phyloP scores from a whole-genome alignment of 1,140 invertebrate genomes.

The Dendroctonus valens region DNA sequence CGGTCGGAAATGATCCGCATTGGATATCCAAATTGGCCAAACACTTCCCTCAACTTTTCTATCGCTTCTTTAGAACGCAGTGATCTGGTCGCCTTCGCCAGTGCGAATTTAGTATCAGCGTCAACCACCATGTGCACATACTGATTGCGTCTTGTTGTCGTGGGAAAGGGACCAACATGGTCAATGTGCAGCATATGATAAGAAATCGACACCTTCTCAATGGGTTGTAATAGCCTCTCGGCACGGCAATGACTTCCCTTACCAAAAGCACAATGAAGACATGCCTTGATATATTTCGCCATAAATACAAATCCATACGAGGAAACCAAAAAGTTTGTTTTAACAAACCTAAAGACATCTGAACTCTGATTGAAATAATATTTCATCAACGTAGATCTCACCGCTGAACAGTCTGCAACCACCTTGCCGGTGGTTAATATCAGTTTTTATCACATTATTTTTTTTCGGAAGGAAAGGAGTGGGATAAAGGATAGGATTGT shows the following conservation, averaged over 20 bases:
- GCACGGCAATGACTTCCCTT: conserved; percentile 6
- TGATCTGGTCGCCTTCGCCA: conserved; percentile 12
- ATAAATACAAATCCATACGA: conserved; percentile 22
- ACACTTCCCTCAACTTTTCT: too few relatives aligned
- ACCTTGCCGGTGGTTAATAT: too few relatives aligned
- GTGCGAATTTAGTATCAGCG: conserved; percentile 11
- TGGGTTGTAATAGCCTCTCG: not conserved
- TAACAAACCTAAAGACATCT: conserved; percentile 22
- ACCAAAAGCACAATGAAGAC: conserved; percentile 22
- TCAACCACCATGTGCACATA: conserved; percentile 15
- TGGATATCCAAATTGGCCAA: too few relatives aligned
- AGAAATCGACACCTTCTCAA: not conserved
- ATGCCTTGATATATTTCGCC: conserved; percentile 20
- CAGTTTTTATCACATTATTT: too few relatives aligned
- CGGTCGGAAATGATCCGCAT: too few relatives aligned
- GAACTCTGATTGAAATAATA: conserved; percentile 9
- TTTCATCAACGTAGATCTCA: conserved; percentile 32
- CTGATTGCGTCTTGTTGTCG: not conserved
- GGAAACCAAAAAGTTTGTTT: too few relatives aligned
- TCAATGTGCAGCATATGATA: conserved; percentile 3
- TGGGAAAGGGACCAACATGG: conserved; percentile 2
- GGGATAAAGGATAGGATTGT: too few relatives aligned
- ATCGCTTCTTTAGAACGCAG: conserved; percentile 15
- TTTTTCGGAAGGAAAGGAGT: too few relatives aligned
- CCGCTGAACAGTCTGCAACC: conserved; percentile 41